Evolutionary conservation across 2,888 invertebrate species (phyloP).

Genomic region (Crematogaster levior): DNA sequence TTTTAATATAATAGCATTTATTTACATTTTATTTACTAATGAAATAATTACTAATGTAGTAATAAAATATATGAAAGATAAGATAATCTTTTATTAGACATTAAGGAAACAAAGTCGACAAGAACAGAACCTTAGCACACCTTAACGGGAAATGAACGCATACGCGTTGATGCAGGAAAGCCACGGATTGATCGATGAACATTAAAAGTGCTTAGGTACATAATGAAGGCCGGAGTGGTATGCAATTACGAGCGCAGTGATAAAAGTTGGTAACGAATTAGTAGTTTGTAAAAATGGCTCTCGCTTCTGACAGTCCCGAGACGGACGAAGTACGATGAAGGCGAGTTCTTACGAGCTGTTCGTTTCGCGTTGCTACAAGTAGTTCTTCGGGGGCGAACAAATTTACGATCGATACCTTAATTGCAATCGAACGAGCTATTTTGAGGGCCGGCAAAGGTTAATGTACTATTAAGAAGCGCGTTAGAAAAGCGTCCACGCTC

Average conservation of each 20-base stretch:
- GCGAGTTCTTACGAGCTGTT: slow-evolving; percentile 47
- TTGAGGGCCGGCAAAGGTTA: slow-evolving; percentile 66
- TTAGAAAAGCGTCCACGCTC: slow-evolving; percentile 39
- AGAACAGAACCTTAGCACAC: not conserved
- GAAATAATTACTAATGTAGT: no score
- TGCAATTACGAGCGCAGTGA: slow-evolving; percentile 44
- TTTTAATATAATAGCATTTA: not conserved
- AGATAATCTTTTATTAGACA: not conserved
- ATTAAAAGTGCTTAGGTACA: slow-evolving; percentile 26
- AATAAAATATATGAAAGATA: not conserved
- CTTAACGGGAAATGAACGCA: not conserved
- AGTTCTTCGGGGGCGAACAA: slow-evolving; percentile 40
- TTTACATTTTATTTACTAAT: not conserved
- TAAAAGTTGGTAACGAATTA: slow-evolving; percentile 49
- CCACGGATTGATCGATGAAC: slow-evolving; percentile 39
- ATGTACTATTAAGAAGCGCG: slow-evolving; percentile 65
- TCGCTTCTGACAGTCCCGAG: slow-evolving; percentile 37
- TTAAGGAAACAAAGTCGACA: not conserved
- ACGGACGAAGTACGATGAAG: slow-evolving; percentile 31
- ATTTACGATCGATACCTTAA: slow-evolving; percentile 70
- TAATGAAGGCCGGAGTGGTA: slow-evolving; percentile 32
- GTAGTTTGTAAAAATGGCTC: slow-evolving; percentile 47
- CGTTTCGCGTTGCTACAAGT: slow-evolving; percentile 44
- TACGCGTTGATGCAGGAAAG: slow-evolving; percentile 17
- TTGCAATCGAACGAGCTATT: slow-evolving; percentile 67